Percentiles rank a stretch among this genome's conserved stretches.
Evolutionary conservation across 2,113 vertebrate species (phyloP).

Genomic region (Phaethornis superciliosus): DNA sequence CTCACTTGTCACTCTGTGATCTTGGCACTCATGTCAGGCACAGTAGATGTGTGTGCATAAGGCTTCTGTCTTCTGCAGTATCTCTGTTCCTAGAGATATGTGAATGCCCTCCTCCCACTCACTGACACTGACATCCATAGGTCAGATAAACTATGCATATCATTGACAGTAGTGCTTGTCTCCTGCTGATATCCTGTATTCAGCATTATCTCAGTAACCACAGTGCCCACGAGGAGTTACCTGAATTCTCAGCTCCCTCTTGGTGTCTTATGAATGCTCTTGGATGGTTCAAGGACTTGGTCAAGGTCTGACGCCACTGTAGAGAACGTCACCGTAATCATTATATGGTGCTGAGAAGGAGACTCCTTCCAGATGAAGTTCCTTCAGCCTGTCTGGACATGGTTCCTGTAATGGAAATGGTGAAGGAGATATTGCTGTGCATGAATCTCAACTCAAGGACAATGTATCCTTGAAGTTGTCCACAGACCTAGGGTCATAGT

Average conservation of each 20-base stretch:
- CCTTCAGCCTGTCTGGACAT: background rate
- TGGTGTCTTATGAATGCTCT: background rate
- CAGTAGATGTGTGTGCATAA: background rate
- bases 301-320: background rate
- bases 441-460: background rate
- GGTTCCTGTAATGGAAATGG: background rate
- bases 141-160: background rate
- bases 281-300: background rate
- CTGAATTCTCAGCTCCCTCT: background rate
- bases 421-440: background rate
- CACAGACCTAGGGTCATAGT: background rate
- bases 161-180: background rate
- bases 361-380: background rate
- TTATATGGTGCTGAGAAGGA: background rate
- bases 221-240: background rate
- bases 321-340: background rate
- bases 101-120: background rate
- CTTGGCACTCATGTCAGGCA: background rate
- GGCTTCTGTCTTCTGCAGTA: background rate
- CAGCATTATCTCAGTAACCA: background rate
- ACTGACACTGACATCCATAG: background rate
- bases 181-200: background rate
- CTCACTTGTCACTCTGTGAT: background rate
- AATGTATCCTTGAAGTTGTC: accelerated
- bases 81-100: background rate